phyloP scores from a whole-genome alignment of 2,888 invertebrate species.

The Phymatocera aterrima region DNA sequence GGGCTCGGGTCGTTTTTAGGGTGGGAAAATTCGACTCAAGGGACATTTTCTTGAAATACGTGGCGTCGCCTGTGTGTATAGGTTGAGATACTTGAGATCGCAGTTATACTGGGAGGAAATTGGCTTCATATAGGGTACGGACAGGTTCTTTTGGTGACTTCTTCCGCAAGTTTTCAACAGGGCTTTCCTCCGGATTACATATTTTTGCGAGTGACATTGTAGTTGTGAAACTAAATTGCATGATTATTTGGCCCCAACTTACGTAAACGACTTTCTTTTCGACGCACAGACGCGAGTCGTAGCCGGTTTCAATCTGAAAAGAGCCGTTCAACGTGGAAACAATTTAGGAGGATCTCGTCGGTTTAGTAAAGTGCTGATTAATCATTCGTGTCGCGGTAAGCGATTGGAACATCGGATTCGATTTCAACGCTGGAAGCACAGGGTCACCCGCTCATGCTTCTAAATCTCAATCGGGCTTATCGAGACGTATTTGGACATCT shows the following conservation, averaged over 20 bases:
- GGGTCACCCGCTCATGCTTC: neutral
- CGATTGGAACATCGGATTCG: slow-evolving; percentile 23
- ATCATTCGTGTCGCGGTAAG: slow-evolving; percentile 18
- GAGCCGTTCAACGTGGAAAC: neutral
- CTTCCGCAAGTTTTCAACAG: neutral
- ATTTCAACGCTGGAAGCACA: slow-evolving; percentile 15
- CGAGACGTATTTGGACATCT: slow-evolving; percentile 8
- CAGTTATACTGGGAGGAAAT: slow-evolving; percentile 27
- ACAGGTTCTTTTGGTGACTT: slow-evolving; percentile 13
- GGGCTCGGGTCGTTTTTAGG: slow-evolving; percentile 17
- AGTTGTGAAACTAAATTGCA: slow-evolving; percentile 22
- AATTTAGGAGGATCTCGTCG: neutral
- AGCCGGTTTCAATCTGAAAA: slow-evolving; percentile 1
- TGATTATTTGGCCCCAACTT: slow-evolving; percentile 2
- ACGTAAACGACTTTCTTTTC: neutral
- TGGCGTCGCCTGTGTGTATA: neutral
- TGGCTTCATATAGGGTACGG: slow-evolving; percentile 22
- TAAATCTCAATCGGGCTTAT: slow-evolving; percentile 37
- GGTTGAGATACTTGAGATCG: neutral
- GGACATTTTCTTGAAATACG: slow-evolving; percentile 14
- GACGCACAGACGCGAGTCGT: neutral
- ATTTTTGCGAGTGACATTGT: neutral
- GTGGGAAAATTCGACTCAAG: slow-evolving; percentile 32
- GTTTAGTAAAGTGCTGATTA: slow-evolving; percentile 15
- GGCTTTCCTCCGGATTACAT: slow-evolving; percentile 17